Percentiles rank a stretch among this genome's conserved stretches.
Conservation (phyloP, 2,113 vertebrate species). For the Equus przewalskii region DNA sequence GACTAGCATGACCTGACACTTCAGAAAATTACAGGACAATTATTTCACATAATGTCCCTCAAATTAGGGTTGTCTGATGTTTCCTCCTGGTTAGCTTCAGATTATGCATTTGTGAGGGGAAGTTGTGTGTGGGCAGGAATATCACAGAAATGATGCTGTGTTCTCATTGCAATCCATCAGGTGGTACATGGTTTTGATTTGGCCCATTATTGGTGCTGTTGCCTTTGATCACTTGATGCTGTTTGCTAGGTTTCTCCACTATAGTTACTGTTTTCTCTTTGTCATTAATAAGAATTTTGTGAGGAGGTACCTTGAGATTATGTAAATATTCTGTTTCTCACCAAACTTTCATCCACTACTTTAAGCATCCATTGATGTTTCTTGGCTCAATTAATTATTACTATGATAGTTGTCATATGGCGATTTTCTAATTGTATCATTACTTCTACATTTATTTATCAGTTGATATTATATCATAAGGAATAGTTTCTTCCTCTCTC, state of each 20-base stretch:
- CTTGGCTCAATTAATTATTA: constrained; percentile 6
- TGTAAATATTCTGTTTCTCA: constrained; percentile 19
- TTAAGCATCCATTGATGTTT: neutral
- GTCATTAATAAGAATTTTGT: neutral
- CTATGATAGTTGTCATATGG: neutral
- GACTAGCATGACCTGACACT: neutral
- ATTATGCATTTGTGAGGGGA: neutral
- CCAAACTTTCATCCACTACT: neutral
- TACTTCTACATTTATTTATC: constrained; percentile 3
- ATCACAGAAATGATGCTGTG: neutral
- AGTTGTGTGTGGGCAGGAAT: neutral
- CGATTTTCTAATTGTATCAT: neutral
- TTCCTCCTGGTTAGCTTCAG: neutral
- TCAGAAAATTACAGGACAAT: neutral
- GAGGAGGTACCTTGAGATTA: neutral
- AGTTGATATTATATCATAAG: neutral
- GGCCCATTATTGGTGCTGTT: neutral
- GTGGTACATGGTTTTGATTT: neutral
- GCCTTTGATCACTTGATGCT: neutral
- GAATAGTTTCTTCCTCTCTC: neutral
- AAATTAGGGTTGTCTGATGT: neutral
- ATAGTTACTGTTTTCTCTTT: neutral
- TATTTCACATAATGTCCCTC: neutral
- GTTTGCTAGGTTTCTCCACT: neutral
- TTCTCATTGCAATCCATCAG: neutral